Evolutionary conservation across 2,888 invertebrate genomes (phyloP).

Genomic region (Patella depressa): DNA sequence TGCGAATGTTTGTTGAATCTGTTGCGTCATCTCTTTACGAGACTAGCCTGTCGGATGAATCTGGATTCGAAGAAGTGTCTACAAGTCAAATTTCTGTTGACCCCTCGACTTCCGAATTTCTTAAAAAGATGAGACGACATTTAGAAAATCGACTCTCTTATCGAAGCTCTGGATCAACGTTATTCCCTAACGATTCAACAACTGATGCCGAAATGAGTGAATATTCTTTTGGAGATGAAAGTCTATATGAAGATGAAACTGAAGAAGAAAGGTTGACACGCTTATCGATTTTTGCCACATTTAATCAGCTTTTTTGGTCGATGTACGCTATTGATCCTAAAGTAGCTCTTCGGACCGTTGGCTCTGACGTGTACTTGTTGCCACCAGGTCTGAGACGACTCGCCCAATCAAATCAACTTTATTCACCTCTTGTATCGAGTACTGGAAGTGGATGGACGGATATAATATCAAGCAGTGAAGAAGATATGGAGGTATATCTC

Average conservation of each 20-base stretch:
- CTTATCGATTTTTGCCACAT: too few relatives aligned
- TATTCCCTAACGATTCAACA: not conserved
- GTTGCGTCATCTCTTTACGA: not conserved
- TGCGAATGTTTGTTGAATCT: not conserved
- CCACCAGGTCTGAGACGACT: not conserved
- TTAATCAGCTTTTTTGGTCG: not conserved
- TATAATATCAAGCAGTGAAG: too few relatives aligned
- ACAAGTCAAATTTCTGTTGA: not conserved
- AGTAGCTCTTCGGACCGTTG: not conserved
- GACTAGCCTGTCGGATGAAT: not conserved
- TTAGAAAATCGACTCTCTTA: not conserved
- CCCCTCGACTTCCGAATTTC: not conserved
- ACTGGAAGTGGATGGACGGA: too few relatives aligned
- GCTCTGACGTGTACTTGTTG: not conserved
- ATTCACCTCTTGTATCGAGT: too few relatives aligned
- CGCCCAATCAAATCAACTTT: not conserved
- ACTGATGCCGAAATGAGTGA: not conserved
- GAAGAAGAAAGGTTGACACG: too few relatives aligned
- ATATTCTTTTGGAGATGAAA: too few relatives aligned
- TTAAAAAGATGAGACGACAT: not conserved
- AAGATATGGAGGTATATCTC: too few relatives aligned
- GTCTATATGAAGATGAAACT: too few relatives aligned
- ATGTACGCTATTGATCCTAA: not conserved
- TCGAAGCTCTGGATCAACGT: not conserved
- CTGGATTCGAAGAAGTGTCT: not conserved